A percentile compares a stretch with the other conserved stretches of the same genome.
Evolutionary conservation across 1,140 invertebrate genomes (phyloP).

Genomic region (Trigoniulus corallinus): DNA sequence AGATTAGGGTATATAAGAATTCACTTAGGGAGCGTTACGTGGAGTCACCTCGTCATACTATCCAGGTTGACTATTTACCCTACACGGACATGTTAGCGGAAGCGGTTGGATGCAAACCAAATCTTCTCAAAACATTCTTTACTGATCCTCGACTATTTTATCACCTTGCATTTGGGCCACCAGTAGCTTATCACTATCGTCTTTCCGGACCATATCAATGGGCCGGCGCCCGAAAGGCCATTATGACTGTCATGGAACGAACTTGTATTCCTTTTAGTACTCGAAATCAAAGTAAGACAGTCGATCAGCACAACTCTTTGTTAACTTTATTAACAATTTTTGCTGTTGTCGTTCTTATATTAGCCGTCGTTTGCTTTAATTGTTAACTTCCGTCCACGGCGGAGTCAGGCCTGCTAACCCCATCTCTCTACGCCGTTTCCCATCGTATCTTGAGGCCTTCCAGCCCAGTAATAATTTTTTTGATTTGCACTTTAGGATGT

Average conservation of each 20-base stretch:
- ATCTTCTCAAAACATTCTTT: constrained; percentile 20
- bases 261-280: background rate
- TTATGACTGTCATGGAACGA: background rate
- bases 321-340: too few relatives aligned
- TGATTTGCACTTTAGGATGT: too few relatives aligned
- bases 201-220: constrained; percentile 3
- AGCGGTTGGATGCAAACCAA: constrained; percentile 21
- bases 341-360: too few relatives aligned
- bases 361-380: too few relatives aligned
- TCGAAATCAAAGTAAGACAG: too few relatives aligned
- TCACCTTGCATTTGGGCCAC: constrained; percentile 2
- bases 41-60: constrained; percentile 6
- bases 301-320: too few relatives aligned
- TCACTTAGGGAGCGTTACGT: background rate
- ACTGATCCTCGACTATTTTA: too few relatives aligned
- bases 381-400: too few relatives aligned
- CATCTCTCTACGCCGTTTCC: too few relatives aligned
- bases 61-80: constrained; percentile 17
- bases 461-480: too few relatives aligned
- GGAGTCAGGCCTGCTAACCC: too few relatives aligned
- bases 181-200: constrained; percentile 7
- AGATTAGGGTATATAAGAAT: constrained; percentile 13
- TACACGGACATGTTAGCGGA: constrained; percentile 27
- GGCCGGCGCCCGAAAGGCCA: background rate
- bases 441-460: too few relatives aligned